A percentile compares a stretch with the other conserved stretches of the same genome.
These are phyloP conservation scores for Heliothis peltigera DNA, from an alignment of 2,888 invertebrate genomes.

Conservation along the genomic window DNA sequence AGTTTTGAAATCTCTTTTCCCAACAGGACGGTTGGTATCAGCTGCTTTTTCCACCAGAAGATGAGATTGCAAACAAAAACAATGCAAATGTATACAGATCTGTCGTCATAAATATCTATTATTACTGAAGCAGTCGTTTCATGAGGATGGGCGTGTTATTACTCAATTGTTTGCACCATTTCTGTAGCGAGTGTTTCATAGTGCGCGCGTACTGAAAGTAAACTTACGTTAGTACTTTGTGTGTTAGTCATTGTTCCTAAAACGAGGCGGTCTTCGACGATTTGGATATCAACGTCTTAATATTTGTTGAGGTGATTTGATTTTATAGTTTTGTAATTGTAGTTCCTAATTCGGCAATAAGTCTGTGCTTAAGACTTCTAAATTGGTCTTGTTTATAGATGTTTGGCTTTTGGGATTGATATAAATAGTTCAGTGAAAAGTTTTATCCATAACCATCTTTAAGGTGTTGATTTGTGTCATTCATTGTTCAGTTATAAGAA, in stretches of 20 bases:
- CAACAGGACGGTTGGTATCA: too few species aligned
- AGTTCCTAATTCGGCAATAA: neutral
- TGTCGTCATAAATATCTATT: slow-evolving; percentile 17
- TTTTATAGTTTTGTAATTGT: neutral
- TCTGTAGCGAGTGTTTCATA: slow-evolving; percentile 22
- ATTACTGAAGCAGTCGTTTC: slow-evolving; percentile 3
- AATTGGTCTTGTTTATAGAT: too few species aligned
- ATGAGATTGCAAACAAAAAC: neutral
- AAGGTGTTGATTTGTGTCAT: neutral
- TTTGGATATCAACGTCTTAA: neutral
- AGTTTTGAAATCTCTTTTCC: too few species aligned
- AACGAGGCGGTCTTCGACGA: neutral
- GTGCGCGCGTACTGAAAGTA: slow-evolving; percentile 46
- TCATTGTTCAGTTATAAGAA: neutral
- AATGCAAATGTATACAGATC: neutral
- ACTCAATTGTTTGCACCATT: slow-evolving; percentile 25
- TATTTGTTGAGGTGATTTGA: slow-evolving; percentile 10
- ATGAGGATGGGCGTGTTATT: slow-evolving; percentile 1
- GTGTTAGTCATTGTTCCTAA: slow-evolving; percentile 15
- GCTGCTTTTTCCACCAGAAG: too few species aligned
- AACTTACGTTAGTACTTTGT: neutral
- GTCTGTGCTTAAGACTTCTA: neutral
- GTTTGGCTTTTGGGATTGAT: too few species aligned
- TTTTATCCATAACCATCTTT: neutral
- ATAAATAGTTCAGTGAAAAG: neutral